A percentile compares a stretch with the other conserved stretches of the same genome.
Evolutionary conservation across 23 tunicate genomes (phyloP).

Genomic region (Halocynthia roretzi): DNA sequence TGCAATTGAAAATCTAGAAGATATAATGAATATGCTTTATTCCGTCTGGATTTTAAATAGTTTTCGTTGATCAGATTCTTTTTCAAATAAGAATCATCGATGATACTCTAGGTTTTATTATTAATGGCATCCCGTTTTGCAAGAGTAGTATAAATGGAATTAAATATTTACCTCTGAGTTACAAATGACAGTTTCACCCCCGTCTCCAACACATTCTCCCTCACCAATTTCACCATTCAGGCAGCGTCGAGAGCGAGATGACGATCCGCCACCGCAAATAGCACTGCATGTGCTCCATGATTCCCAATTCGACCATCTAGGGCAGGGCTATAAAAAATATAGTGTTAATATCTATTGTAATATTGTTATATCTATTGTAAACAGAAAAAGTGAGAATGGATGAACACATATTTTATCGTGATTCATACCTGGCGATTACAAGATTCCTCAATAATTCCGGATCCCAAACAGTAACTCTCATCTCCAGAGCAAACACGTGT

Average conservation of each 20-base stretch:
- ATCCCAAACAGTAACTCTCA: constrained; percentile 5
- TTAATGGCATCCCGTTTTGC: no score
- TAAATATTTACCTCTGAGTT: constrained; percentile 39
- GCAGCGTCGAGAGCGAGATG: constrained; percentile 49
- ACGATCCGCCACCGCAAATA: constrained; percentile 59
- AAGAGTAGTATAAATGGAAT: no score
- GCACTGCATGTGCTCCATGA: constrained; percentile 69
- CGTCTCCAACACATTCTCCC: constrained; percentile 39
- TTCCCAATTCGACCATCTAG: constrained; percentile 79
- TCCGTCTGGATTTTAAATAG: no score
- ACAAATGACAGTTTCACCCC: constrained; percentile 38
- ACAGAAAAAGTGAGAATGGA: neutral
- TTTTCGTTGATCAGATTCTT: no score
- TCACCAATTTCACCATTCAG: constrained; percentile 33
- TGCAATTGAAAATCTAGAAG: neutral
- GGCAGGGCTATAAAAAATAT: constrained; percentile 33
- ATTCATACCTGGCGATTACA: constrained; percentile 44
- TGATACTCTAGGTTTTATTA: no score
- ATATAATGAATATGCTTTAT: no score
- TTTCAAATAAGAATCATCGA: no score
- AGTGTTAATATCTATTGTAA: neutral
- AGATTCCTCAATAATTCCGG: constrained; percentile 7
- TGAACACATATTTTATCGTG: neutral
- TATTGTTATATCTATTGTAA: neutral
- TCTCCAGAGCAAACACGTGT: constrained; percentile 10